Percentiles rank a stretch among this genome's conserved stretches.
These are phyloP conservation scores for Drosophila nannoptera DNA, from an alignment of 1,140 invertebrate species.

Conservation along the genomic window DNA sequence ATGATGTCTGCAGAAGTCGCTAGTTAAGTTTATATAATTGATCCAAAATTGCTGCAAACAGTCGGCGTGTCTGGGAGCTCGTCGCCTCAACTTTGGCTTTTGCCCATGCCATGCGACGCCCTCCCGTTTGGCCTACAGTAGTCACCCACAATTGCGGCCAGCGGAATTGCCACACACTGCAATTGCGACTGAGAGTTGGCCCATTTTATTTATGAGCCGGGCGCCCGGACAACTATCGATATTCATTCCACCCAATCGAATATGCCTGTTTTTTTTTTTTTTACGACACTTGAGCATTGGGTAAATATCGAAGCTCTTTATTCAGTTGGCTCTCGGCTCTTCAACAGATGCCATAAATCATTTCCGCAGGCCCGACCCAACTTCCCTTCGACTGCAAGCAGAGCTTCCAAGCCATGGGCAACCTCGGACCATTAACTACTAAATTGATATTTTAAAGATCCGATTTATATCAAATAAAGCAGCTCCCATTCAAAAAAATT, in stretches of 20 bases:
- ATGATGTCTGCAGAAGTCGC: constrained; percentile 26
- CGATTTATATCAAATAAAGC: constrained; percentile 47
- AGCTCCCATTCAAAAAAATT: constrained; percentile 27
- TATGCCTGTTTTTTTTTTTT: too few species aligned
- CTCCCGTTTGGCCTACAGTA: constrained; percentile 29
- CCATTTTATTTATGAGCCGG: constrained; percentile 49
- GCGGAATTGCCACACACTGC: constrained; percentile 62
- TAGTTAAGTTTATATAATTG: constrained; percentile 60
- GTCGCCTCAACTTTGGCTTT: constrained; percentile 65
- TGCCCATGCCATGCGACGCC: constrained; percentile 45
- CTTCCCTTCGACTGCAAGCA: neutral
- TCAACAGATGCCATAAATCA: neutral
- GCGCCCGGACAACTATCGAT: neutral
- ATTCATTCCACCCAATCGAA: neutral
- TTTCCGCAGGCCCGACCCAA: neutral
- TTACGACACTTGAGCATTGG: neutral
- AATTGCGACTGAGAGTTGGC: constrained; percentile 47
- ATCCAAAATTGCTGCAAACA: constrained; percentile 63
- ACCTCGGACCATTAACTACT: constrained; percentile 43
- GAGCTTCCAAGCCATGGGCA: constrained; percentile 9
- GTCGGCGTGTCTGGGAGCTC: constrained; percentile 29
- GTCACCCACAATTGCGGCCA: constrained; percentile 48
- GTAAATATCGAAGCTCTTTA: neutral
- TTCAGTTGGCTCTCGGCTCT: neutral
- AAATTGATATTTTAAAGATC: constrained; percentile 4